Conservation (phyloP, 2,888 invertebrate genomes). For the Bombyx huttoni region DNA sequence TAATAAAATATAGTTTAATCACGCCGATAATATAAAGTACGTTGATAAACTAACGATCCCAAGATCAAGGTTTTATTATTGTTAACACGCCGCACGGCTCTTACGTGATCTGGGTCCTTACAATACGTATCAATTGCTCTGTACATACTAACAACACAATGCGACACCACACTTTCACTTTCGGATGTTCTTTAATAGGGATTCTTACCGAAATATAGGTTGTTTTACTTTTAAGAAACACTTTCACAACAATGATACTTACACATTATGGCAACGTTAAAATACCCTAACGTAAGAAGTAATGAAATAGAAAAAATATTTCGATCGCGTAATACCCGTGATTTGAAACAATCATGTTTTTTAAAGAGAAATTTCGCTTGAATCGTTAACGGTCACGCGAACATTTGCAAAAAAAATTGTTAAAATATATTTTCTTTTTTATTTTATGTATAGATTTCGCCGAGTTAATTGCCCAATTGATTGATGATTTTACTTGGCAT, state of each 20-base stretch:
- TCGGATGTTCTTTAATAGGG: conserved; percentile 11
- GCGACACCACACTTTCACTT: conserved; percentile 17
- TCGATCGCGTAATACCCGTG: conserved; percentile 42
- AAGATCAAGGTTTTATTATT: conserved; percentile 30
- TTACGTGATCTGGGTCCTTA: conserved; percentile 23
- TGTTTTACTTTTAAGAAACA: too few species aligned
- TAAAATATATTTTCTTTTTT: conserved; percentile 11
- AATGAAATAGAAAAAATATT: conserved; percentile 35
- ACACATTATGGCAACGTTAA: not conserved
- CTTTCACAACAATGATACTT: too few species aligned
- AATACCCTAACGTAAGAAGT: conserved; percentile 15
- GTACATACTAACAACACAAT: conserved; percentile 10
- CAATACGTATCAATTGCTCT: conserved; percentile 4
- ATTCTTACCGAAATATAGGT: not conserved
- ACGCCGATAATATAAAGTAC: too few species aligned
- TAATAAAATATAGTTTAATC: too few species aligned
- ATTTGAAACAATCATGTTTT: conserved; percentile 54
- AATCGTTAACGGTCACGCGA: conserved; percentile 53
- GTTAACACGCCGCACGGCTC: conserved; percentile 18
- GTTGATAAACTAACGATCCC: conserved; percentile 7
- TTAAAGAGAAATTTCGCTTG: conserved; percentile 48
- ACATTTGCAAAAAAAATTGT: conserved; percentile 14
- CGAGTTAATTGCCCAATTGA: not conserved
- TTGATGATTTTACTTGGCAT: not conserved
- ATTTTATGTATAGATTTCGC: not conserved